Base-by-base conservation (phyloP, 2,888 invertebrate genomes). In the Epirrita christyi region DNA sequence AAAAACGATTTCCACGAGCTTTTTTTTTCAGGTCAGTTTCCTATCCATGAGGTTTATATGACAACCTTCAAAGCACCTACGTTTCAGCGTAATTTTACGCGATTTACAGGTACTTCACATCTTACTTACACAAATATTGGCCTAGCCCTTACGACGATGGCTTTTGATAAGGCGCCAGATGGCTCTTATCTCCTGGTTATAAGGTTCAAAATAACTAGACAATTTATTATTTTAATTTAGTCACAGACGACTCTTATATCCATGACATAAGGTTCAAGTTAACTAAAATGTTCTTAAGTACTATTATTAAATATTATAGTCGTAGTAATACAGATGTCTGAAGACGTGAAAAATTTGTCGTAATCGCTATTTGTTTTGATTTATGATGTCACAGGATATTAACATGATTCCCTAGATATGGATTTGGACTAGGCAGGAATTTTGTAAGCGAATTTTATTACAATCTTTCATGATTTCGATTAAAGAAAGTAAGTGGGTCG, bases 331-430 rank as follows among this genome's bases (percentile, higher is more conserved):
- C 42, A 43, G 27, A 52, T 53, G 52, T 29, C 41, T 48, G 45
- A 41, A 46, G 50, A 38, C 50, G 56, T 47, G 50, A 55, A 63
- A 55, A 58, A 61, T 43, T 56, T 55, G 51, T 47, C 47, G 54
- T 60, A 47, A 55, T 53, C 55, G 59, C 60, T 59, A 59, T 63
- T 63, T 65, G 59, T 54, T 58, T 48, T 55, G 63, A 63, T 61
- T 61, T 61, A 59, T 52, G 60, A 52, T 52, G 27, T 44, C 44
- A 34, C 15, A 28, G 32, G 59, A 48, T 55, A 52, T 55, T 55
- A 28, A 42, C 32, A 50, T 29, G 46, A 50, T 54, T 38, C 48
- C 29, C 45, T 55, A 55, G 51, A 61, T 62, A 50, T 34, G 44
- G 49, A 49, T 56, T 36, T 36, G 36, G 38, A n/a, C 21, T 43